Base-by-base conservation (phyloP, 2,888 invertebrate species). In the Himalopsyche anomala region DNA sequence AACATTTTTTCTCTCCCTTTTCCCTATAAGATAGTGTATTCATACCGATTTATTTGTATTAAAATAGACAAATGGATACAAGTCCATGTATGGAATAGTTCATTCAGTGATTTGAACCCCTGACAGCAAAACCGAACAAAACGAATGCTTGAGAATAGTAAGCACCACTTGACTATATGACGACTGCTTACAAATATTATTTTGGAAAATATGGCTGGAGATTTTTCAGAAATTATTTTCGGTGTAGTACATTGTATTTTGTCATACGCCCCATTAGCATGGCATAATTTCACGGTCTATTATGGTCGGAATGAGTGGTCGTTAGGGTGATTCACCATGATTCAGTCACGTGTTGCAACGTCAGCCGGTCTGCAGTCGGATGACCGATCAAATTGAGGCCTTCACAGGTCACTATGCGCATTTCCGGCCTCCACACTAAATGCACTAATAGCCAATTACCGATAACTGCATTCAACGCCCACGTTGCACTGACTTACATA, bases 391-490 rank as follows among this genome's bases (percentile, higher is more conserved):
- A 62, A 62, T 62, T 62, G 62, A 62, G 62, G 62, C 62, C 62
- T 81, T 85, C 81, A 54, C 84, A 62, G 84, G 81, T 69, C 69
- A 81, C 28, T 81, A 51, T 69, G 81, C 62, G 84, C 80, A 80
- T 81, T 85, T 85, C 84, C 84, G 84, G 69, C 55, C 81, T 69
- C 81, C 81, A 51, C 56, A 55, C 83, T 85, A 62, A 83, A 85
- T 40, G 79, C 54, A 45, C 83, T 85, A 85, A 85, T 83, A 80
- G 83, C 83, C 85, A 85, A 85, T 85, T 85, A 85, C 54, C n/a
- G 51, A 28, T 45, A 51, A 45, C 81, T 81, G 28, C 19, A 28
- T 62, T 62, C 28, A 62, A 19, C 62, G 28, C 62, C 62, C 62
- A 62, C 19, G 62, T 62, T 62, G 8, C 62, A 9, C 19, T 19